These are phyloP conservation scores for Caiman crocodilus DNA, from an alignment of 2,797 vertebrate genomes.

Conservation along the genomic window DNA sequence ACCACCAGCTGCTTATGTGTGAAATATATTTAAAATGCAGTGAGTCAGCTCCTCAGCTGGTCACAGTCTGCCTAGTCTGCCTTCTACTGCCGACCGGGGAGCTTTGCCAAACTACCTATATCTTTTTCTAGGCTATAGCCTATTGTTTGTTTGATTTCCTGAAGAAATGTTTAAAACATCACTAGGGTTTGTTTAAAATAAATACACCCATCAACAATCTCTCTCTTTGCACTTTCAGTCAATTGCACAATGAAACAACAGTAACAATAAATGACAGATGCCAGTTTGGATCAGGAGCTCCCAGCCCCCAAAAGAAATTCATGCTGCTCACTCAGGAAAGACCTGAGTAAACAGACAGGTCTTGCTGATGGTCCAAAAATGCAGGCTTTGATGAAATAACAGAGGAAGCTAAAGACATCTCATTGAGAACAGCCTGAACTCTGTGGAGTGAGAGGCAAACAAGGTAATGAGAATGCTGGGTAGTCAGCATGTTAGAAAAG, in stretches of 20 bases:
- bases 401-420: neutral
- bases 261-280: neutral
- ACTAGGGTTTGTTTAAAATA: neutral
- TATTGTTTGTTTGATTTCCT: neutral
- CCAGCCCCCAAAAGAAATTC: neutral
- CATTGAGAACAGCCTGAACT: neutral
- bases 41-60: neutral
- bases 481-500: neutral
- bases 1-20: neutral
- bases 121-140: neutral
- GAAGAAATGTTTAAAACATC: neutral
- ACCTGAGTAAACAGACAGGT: neutral
- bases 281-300: neutral
- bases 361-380: neutral
- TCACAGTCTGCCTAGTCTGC: neutral
- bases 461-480: too few species aligned
- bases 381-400: neutral
- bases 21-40: neutral
- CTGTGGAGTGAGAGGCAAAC: neutral
- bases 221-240: neutral
- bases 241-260: fast-evolving
- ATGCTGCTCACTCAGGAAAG: neutral
- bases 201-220: too few species aligned
- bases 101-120: neutral
- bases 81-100: neutral